Evolutionary conservation across 37 sponge, comb jelly and placozoan genomes (phyloP), one percentile per base, ranked within the genome.

Genomic region (Tethya wilhelma): DNA sequence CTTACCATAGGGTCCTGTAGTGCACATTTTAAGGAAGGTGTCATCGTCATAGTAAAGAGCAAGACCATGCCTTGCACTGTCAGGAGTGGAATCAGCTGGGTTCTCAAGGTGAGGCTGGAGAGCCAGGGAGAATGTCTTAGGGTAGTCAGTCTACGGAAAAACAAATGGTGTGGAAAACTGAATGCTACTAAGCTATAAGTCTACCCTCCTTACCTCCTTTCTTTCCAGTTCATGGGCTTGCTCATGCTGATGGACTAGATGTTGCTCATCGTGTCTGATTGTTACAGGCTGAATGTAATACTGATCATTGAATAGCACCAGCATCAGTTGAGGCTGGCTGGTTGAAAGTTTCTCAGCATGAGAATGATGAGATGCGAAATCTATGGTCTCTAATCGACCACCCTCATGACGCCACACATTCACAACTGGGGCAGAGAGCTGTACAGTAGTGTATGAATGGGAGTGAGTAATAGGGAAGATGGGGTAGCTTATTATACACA

Each of bases 381-480:
- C 8, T 4, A 82, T 26, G 56, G 25, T 63, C 63, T 90, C 46
- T 66, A 91, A 56, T 41, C 57, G 42, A 0, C 75, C 77, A 12
- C 89, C 85, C 17, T 57, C 66, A 23, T 89, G 59, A 32, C 67
- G 37, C 93, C 93, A 92, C 11, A 79, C 60, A 2, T 67, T 70
- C 67, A 68, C 49, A 8, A 92, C 38, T 0, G 93, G 93, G 32
- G 93, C 62, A 37, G 69, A 33, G 42, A 92, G 71, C 92, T 91
- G 55, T 20, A 28, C n/a, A n/a, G n/a, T n/a, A n/a, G n/a, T n/a
- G n/a, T n/a, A n/a, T n/a, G n/a, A n/a, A n/a, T n/a, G n/a, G n/a
- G n/a, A n/a, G n/a, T n/a, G n/a, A n/a, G n/a, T n/a, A n/a, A n/a
- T n/a, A n/a, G n/a, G n/a, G n/a, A n/a, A n/a, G n/a, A n/a, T n/a